phyloP scores from a whole-genome alignment of 2,888 invertebrate species.

The Drosophila mayaguana region DNA sequence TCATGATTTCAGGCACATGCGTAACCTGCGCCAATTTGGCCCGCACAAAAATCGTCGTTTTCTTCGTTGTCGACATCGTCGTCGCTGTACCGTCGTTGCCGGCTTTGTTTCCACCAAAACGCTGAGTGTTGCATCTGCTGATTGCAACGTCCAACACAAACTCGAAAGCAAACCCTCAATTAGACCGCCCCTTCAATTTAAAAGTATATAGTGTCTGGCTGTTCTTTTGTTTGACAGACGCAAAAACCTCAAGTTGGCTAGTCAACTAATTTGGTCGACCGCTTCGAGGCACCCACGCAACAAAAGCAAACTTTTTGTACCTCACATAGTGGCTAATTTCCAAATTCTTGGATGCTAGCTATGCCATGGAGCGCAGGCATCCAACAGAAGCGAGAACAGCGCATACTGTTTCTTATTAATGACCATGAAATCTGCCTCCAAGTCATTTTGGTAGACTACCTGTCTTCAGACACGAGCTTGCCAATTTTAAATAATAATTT shows the following conservation, averaged over 20 bases:
- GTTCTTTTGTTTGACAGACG: constrained; percentile 15
- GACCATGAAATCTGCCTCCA: constrained; percentile 82
- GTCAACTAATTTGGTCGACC: constrained; percentile 50
- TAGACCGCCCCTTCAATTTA: constrained; percentile 82
- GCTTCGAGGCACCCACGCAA: constrained; percentile 72
- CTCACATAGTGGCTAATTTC: constrained; percentile 47
- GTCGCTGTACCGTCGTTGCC: constrained; percentile 17
- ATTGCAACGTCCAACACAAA: constrained; percentile 55
- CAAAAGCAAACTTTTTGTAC: constrained; percentile 50
- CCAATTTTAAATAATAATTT: constrained; percentile 26
- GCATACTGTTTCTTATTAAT: constrained; percentile 60
- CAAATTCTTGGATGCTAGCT: constrained; percentile 57
- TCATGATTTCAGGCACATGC: constrained; percentile 72
- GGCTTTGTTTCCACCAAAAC: constrained; percentile 42
- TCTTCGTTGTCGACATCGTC: constrained; percentile 28
- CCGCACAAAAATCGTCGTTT: constrained; percentile 48
- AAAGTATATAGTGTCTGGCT: constrained; percentile 40
- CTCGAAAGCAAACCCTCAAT: constrained; percentile 69
- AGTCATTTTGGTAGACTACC: constrained; percentile 66
- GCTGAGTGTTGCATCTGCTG: constrained; percentile 77
- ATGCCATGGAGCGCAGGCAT: background rate
- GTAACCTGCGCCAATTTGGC: constrained; percentile 80
- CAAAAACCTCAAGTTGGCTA: constrained; percentile 18
- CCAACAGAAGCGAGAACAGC: constrained; percentile 27
- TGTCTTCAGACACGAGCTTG: constrained; percentile 57